Conservation (phyloP, 1,140 invertebrate species). For the Tribolium madens region DNA sequence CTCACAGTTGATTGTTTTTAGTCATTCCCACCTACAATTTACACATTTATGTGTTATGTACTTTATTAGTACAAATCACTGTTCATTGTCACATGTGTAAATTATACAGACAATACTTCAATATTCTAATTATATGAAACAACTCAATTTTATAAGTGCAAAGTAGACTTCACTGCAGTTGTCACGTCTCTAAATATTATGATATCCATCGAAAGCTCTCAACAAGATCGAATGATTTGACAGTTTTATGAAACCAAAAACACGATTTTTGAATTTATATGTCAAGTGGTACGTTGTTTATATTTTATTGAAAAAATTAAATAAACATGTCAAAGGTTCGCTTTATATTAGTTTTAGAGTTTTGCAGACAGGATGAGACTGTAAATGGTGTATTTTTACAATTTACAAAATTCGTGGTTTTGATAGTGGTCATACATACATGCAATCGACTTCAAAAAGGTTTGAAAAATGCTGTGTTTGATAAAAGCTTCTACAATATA, state of each 20-base stretch:
- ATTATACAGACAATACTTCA: not conserved
- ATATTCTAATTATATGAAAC: not conserved
- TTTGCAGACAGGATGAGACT: too few species aligned
- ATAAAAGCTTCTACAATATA: not conserved
- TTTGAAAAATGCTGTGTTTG: not conserved
- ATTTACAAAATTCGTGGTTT: too few species aligned
- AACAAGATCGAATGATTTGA: not conserved
- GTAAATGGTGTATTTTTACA: too few species aligned
- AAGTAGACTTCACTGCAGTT: not conserved
- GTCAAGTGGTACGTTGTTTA: not conserved
- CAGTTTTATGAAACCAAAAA: not conserved
- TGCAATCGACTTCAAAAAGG: not conserved
- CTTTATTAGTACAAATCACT: not conserved
- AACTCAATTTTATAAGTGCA: too few species aligned
- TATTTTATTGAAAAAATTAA: constrained; percentile 9
- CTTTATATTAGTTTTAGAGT: not conserved
- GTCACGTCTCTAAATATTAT: not conserved
- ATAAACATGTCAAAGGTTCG: not conserved
- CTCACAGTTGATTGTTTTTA: not conserved
- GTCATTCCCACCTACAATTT: not conserved
- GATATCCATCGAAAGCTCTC: not conserved
- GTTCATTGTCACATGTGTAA: not conserved
- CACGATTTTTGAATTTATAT: not conserved
- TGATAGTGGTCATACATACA: too few species aligned
- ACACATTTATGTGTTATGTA: too few species aligned